These are phyloP conservation scores for Psix sp. DNA, from an alignment of 1,140 invertebrate genomes.

Conservation along the genomic window DNA sequence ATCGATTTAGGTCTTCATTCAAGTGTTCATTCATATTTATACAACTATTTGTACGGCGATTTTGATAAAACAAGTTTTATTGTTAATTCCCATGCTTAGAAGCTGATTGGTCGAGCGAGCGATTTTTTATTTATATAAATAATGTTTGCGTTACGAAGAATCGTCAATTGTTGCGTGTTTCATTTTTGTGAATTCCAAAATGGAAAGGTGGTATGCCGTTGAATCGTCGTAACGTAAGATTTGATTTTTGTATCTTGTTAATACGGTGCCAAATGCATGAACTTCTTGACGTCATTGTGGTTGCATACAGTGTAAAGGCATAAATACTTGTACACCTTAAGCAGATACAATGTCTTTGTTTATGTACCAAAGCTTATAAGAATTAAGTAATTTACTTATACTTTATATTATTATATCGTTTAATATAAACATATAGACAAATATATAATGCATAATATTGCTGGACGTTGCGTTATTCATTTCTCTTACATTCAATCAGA, in stretches of 20 bases:
- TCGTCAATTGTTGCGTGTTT: too few species aligned
- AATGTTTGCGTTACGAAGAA: too few species aligned
- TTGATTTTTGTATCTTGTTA: slow-evolving; percentile 26
- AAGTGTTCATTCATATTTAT: neutral
- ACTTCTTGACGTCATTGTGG: slow-evolving; percentile 56
- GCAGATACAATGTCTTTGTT: slow-evolving; percentile 70
- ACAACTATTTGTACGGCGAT: too few species aligned
- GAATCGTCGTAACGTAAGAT: slow-evolving; percentile 18
- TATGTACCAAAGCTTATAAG: slow-evolving; percentile 77
- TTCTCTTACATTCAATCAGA: too few species aligned
- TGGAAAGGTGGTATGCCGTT: neutral
- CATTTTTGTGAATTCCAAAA: too few species aligned
- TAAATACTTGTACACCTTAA: slow-evolving; percentile 55
- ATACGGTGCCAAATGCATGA: slow-evolving; percentile 55
- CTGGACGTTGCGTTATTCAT: slow-evolving; percentile 32
- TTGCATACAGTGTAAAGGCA: slow-evolving; percentile 53
- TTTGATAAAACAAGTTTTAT: too few species aligned
- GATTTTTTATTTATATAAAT: too few species aligned
- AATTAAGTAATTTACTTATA: slow-evolving; percentile 74
- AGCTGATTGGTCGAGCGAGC: too few species aligned
- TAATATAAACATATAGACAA: slow-evolving; percentile 73
- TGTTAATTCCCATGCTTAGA: too few species aligned
- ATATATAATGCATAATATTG: slow-evolving; percentile 60
- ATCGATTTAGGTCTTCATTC: neutral
- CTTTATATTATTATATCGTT: slow-evolving; percentile 75